Base-by-base conservation (phyloP, 2,113 vertebrate species). In the Oncorhynchus kisutch region DNA sequence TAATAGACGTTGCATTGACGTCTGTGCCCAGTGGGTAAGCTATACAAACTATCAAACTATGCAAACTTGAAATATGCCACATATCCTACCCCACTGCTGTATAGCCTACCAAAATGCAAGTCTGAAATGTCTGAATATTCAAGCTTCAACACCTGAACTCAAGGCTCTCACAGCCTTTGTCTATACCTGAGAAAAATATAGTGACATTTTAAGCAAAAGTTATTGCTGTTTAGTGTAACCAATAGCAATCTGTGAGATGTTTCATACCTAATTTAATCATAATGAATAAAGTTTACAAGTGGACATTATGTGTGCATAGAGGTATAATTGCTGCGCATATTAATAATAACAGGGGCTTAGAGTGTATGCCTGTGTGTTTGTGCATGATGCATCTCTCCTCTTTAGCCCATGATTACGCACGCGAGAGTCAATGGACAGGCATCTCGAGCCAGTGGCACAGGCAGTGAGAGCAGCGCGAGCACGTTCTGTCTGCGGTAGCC, bases 401-500 rank as follows among this genome's bases (percentile, higher is more conserved):
- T 64, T 12, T 25, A 34, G 65, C 64, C 24, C 31, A n/a, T 31
- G 60, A 29, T 22, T 74, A 54, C 51, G 14, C 45, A 45, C 72
- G 67, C 64, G 27, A 62, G 51, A 60, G 70, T 77, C 67, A 57
- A 76, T 73, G 77, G 68, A 18, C 64, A 62, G 82, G 29, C 54
- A 78, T n/a, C 60, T 75, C 59, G 27, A 60, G 31, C 60, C 73
- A 70, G 75, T 89, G 72, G 75, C 74, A 81, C 51, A 75, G 59
- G 14, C 59, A 62, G 59, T 62, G n/a, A 68, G 29, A 68, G 5
- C 78, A 86, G 73, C 80, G 73, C 16, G 79, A 78, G 87, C 88
- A 85, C 89, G 85, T 88, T 80, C 68, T 45, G 81, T 79, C 85
- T 87, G 89, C 88, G 83, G 88, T 87, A 88, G 9, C 39, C 39